These are phyloP conservation scores for Poeciliopsis turrubarensis DNA, from an alignment of 2,113 vertebrate genomes.

Conservation along the genomic window DNA sequence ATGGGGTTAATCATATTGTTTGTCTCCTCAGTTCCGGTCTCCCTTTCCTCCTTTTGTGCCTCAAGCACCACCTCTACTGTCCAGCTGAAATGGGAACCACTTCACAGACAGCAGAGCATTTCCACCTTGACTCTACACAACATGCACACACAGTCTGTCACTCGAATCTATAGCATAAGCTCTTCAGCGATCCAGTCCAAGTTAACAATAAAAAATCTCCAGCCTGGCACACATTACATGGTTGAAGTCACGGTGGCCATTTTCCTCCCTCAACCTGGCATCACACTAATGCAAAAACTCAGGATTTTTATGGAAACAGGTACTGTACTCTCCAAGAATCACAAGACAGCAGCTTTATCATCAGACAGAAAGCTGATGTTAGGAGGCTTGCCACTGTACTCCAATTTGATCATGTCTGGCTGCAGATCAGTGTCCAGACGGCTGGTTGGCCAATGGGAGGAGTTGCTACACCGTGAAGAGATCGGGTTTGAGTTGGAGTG, in stretches of 20 bases:
- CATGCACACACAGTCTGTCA: conserved; percentile 34
- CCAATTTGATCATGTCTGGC: conserved; percentile 8
- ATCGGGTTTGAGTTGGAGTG: conserved; percentile 77
- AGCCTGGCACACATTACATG: conserved; percentile 76
- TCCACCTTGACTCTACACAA: conserved; percentile 51
- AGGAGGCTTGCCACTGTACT: not conserved
- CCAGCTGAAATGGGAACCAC: conserved; percentile 79
- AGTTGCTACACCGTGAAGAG: conserved; percentile 81
- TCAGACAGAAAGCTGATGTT: not conserved
- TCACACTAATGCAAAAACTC: conserved; percentile 82
- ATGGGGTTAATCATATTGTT: not conserved
- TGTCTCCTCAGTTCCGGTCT: conserved; percentile 59
- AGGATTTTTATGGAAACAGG: conserved; percentile 84
- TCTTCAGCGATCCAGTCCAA: conserved; percentile 34
- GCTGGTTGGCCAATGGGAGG: conserved; percentile 82
- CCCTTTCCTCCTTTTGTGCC: conserved; percentile 55
- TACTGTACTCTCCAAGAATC: conserved; percentile 46
- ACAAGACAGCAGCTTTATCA: not conserved
- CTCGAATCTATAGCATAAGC: conserved; percentile 34
- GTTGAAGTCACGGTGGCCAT: conserved; percentile 80
- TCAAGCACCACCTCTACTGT: conserved; percentile 79
- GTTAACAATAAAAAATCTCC: conserved; percentile 78
- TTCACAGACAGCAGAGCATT: conserved; percentile 38
- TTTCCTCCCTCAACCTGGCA: conserved; percentile 55
- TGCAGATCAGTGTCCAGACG: conserved; percentile 81